Percentiles rank a stretch among this genome's conserved stretches.
Conservation (phyloP, 2,113 vertebrate species). For the Boleophthalmus pectinirostris region DNA sequence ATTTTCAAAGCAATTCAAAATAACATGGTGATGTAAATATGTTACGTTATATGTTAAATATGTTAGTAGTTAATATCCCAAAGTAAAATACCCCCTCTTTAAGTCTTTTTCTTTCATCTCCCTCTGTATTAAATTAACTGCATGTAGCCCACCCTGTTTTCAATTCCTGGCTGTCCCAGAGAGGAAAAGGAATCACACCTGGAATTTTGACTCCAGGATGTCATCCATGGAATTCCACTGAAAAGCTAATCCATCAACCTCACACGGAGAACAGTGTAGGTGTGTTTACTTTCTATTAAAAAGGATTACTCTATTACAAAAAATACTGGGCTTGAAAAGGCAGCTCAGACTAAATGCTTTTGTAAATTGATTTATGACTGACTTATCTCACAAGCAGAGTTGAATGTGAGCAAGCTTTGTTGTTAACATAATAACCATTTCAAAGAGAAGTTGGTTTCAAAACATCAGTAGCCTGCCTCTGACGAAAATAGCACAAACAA, state of each 20-base stretch:
- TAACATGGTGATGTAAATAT: too few species aligned
- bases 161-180: slow-evolving; percentile 33
- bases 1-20: too few species aligned
- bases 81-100: too few species aligned
- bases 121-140: not conserved
- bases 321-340: slow-evolving; percentile 61
- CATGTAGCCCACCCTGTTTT: slow-evolving; percentile 31
- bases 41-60: too few species aligned
- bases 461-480: slow-evolving; percentile 28
- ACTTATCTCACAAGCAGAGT: slow-evolving; percentile 65
- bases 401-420: slow-evolving; percentile 57
- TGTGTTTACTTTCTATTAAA: slow-evolving; percentile 73
- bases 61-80: too few species aligned
- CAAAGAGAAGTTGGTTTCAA: slow-evolving; percentile 51
- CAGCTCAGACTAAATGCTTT: slow-evolving; percentile 50
- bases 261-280: slow-evolving; percentile 46
- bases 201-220: slow-evolving; percentile 63
- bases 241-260: slow-evolving; percentile 73
- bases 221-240: slow-evolving; percentile 66
- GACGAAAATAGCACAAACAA: slow-evolving; percentile 31
- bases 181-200: slow-evolving; percentile 60
- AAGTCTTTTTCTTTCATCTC: not conserved
- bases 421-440: slow-evolving; percentile 55
- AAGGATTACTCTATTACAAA: slow-evolving; percentile 73
- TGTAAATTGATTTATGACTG: slow-evolving; percentile 75